These are phyloP conservation scores for Lepidostoma basale DNA, from an alignment of 1,140 invertebrate genomes.

Conservation along the genomic window DNA sequence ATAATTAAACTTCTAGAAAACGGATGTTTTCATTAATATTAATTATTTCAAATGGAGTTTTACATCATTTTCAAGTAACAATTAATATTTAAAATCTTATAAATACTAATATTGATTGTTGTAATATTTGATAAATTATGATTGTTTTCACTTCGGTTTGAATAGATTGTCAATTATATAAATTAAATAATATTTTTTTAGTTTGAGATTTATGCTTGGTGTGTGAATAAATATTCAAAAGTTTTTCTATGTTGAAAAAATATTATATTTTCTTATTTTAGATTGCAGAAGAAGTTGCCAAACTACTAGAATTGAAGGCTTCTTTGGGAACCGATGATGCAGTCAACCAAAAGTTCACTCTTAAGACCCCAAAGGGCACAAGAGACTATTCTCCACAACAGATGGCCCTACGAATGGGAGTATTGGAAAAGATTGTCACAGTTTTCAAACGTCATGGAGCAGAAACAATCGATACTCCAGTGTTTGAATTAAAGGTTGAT, in stretches of 20 bases:
- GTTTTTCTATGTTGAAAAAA: slow-evolving; percentile 7
- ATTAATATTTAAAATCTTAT: no score
- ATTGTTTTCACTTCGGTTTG: no score
- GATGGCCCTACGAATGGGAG: slow-evolving; percentile 90
- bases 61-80: no score
- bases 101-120: no score
- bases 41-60: no score
- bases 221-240: not conserved
- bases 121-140: no score
- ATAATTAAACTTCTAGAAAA: no score
- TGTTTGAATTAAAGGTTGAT: slow-evolving; percentile 94
- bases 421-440: slow-evolving; percentile 85
- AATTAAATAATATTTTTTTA: not conserved
- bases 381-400: slow-evolving; percentile 93
- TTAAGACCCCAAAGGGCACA: slow-evolving; percentile 96
- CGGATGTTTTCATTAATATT: no score
- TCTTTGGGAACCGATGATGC: slow-evolving; percentile 66
- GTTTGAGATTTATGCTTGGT: not conserved
- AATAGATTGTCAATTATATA: not conserved
- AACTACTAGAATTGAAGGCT: slow-evolving; percentile 80
- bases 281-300: slow-evolving; percentile 82
- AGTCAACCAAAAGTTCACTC: slow-evolving; percentile 75
- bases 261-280: slow-evolving; percentile 54
- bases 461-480: slow-evolving; percentile 97
- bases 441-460: slow-evolving; percentile 98